Evolutionary conservation across 2,888 invertebrate genomes (phyloP).

Genomic region (Latrodectus elegans): DNA sequence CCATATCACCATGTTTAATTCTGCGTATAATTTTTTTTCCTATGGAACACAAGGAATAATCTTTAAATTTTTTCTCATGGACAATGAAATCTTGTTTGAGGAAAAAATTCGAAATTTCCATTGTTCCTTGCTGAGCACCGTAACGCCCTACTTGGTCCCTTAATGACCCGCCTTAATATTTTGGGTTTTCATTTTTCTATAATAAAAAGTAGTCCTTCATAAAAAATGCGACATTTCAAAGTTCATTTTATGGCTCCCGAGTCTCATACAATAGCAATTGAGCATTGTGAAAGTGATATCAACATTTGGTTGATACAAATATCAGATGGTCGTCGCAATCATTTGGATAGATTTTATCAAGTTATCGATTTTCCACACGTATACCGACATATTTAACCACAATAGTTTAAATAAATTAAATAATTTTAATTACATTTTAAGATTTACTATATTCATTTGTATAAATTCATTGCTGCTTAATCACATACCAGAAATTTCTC

Average conservation of each 20-base stretch:
- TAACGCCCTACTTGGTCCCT: slow-evolving; percentile 49
- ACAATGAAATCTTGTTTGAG: background rate
- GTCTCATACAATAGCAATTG: slow-evolving; percentile 34
- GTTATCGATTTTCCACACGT: too few relatives aligned
- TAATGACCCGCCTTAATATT: slow-evolving; percentile 27
- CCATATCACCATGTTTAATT: too few relatives aligned
- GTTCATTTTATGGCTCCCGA: slow-evolving; percentile 26
- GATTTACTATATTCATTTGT: too few relatives aligned
- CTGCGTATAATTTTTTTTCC: too few relatives aligned
- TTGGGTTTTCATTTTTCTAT: slow-evolving; percentile 27
- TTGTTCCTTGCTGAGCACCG: background rate
- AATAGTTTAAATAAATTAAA: too few relatives aligned
- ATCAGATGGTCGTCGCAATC: background rate
- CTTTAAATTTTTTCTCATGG: too few relatives aligned
- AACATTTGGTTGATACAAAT: background rate
- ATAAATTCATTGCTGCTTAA: too few relatives aligned
- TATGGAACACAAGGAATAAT: too few relatives aligned
- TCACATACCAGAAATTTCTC: too few relatives aligned
- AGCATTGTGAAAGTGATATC: slow-evolving; percentile 19
- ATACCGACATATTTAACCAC: too few relatives aligned
- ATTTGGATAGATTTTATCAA: background rate
- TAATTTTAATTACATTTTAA: too few relatives aligned
- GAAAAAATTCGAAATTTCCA: background rate
- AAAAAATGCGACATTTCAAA: slow-evolving; percentile 31
- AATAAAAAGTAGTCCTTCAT: slow-evolving; percentile 18